These are phyloP conservation scores for Sarcophilus harrisii DNA, from an alignment of 2,797 vertebrate species.

Conservation along the genomic window DNA sequence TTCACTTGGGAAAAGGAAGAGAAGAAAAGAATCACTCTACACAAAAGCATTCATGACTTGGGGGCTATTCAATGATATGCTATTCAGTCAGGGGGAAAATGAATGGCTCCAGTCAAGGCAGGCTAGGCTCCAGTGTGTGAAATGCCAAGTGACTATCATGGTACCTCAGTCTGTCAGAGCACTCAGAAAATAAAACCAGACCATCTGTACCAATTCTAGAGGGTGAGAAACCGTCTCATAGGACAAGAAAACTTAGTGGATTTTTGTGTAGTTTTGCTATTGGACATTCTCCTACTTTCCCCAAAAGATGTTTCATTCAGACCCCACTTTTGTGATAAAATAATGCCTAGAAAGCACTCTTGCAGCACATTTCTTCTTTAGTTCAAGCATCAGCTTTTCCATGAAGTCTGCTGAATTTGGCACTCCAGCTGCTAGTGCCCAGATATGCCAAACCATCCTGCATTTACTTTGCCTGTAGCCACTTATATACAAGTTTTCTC, in stretches of 20 bases:
- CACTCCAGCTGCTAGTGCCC: neutral
- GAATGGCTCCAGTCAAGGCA: neutral
- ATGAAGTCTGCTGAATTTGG: neutral
- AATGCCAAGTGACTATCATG: neutral
- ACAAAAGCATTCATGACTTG: neutral
- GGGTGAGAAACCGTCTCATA: neutral
- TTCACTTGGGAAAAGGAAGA: slow-evolving; percentile 42
- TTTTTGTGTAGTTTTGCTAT: neutral
- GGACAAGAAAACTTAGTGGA: neutral
- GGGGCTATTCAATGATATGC: neutral
- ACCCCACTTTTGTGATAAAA: neutral
- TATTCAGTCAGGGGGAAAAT: neutral
- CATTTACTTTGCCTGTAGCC: neutral
- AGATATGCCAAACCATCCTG: neutral
- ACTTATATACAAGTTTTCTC: neutral
- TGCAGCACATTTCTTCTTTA: neutral
- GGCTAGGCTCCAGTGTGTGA: neutral
- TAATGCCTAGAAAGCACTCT: neutral
- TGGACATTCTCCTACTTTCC: neutral
- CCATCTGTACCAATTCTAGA: neutral
- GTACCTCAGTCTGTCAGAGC: neutral
- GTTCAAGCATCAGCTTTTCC: neutral
- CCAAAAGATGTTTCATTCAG: neutral
- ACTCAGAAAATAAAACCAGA: neutral
- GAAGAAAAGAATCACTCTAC: slow-evolving; percentile 5